These are phyloP conservation scores for Eufriesea mexicana DNA, from an alignment of 1,140 invertebrate species.

Conservation along the genomic window DNA sequence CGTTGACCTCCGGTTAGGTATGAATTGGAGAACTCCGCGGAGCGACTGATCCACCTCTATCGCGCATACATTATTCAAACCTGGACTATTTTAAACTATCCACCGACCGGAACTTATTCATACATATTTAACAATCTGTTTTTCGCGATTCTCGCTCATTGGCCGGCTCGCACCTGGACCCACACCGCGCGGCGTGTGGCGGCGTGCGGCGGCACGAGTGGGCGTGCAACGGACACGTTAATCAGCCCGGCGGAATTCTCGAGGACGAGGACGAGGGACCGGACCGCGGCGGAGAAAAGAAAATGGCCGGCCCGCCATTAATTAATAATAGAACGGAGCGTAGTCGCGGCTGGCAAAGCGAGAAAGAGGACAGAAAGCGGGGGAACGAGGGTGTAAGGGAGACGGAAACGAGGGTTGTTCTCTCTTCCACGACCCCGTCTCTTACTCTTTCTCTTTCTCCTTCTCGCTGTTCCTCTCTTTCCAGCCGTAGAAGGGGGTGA, in stretches of 20 bases:
- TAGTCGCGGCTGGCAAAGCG: conserved; percentile 47
- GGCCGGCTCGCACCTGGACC: conserved; percentile 22
- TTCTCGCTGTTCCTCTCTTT: conserved; percentile 39
- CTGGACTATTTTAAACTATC: conserved; percentile 17
- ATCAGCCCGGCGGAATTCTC: conserved; percentile 59
- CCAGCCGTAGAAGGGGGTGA: conserved; percentile 70
- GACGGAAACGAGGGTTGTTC: conserved; percentile 60
- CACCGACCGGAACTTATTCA: conserved; percentile 10
- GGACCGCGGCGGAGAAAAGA: conserved; percentile 47
- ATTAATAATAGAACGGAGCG: conserved; percentile 73
- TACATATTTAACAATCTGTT: conserved; percentile 13
- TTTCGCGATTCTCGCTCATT: conserved; percentile 47
- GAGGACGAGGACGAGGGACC: conserved; percentile 42
- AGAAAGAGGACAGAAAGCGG: conserved; percentile 32
- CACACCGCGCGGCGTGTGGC: not conserved
- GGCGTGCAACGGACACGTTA: conserved; percentile 63
- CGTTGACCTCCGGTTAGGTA: conserved; percentile 31
- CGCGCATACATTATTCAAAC: conserved; percentile 18
- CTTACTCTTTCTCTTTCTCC: conserved; percentile 57
- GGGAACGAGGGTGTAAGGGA: conserved; percentile 22
- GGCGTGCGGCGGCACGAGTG: conserved; percentile 23
- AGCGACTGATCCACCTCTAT: conserved; percentile 21
- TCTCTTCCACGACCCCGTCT: conserved; percentile 66
- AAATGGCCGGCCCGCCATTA: conserved; percentile 71
- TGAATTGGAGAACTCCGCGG: conserved; percentile 25